Percentiles rank a stretch among this genome's conserved stretches.
Conservation (phyloP, 2,797 vertebrate species). For the Alca torda region DNA sequence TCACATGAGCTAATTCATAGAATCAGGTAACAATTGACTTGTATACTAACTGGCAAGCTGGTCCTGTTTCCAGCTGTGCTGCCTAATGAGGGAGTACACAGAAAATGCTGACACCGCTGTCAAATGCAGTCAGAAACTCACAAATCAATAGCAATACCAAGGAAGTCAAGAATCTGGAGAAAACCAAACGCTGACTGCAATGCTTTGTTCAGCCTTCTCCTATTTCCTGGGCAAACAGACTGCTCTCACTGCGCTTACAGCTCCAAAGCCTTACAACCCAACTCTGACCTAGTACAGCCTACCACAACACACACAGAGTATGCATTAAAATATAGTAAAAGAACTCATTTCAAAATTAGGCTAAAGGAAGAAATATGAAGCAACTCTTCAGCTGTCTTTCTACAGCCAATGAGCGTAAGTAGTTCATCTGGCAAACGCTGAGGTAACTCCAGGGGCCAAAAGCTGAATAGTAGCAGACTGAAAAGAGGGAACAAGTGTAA, state of each 20-base stretch:
- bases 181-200: background rate
- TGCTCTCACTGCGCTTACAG: background rate
- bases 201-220: background rate
- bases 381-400: slow-evolving; percentile 22
- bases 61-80: background rate
- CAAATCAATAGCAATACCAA: background rate
- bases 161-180: background rate
- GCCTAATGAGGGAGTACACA: background rate
- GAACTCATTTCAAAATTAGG: slow-evolving; percentile 44
- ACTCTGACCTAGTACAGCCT: background rate
- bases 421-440: background rate
- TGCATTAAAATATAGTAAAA: background rate
- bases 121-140: background rate
- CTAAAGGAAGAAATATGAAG: slow-evolving; percentile 40
- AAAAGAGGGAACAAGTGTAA: background rate
- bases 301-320: background rate
- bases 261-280: background rate
- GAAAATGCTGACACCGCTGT: background rate
- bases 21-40: background rate
- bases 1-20: background rate
- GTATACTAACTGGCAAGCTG: background rate
- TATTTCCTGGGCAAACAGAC: background rate
- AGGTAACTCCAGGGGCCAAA: background rate
- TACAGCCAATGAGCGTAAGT: background rate
- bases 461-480: background rate